These are phyloP conservation scores for Uloborus diversus DNA, from an alignment of 1,140 invertebrate genomes.

Conservation along the genomic window DNA sequence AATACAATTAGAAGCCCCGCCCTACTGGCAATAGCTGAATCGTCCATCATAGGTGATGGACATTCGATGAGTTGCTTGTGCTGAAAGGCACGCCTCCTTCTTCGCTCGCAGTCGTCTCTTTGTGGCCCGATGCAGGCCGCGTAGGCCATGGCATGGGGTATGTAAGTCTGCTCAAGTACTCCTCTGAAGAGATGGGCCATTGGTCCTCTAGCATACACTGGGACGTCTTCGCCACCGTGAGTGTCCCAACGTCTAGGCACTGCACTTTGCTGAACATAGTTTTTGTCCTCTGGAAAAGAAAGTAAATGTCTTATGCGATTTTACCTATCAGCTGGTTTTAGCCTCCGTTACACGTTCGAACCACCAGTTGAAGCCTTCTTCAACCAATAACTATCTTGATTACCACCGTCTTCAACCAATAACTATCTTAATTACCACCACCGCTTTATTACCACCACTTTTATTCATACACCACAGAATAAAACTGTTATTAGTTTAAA, in stretches of 20 bases:
- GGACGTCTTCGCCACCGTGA: conserved; percentile 85
- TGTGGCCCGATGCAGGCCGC: conserved; percentile 66
- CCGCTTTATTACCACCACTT: too few relatives aligned
- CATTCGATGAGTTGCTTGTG: conserved; percentile 32
- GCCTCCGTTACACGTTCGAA: too few relatives aligned
- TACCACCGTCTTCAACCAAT: too few relatives aligned
- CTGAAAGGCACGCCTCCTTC: background rate
- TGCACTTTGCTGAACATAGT: conserved; percentile 41
- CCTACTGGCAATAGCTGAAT: too few relatives aligned
- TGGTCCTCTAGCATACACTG: conserved; percentile 73
- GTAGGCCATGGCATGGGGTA: conserved; percentile 81
- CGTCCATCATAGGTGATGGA: conserved; percentile 21
- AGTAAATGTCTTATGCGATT: background rate
- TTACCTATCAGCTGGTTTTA: too few relatives aligned
- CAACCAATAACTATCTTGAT: too few relatives aligned
- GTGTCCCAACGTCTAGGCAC: conserved; percentile 59
- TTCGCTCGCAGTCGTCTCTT: conserved; percentile 38
- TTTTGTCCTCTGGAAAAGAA: conserved; percentile 45
- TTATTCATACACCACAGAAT: background rate
- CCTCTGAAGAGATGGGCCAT: conserved; percentile 87
- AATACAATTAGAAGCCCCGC: too few relatives aligned
- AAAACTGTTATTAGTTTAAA: too few relatives aligned
- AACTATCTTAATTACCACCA: too few relatives aligned
- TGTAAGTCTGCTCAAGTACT: conserved; percentile 90
- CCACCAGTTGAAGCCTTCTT: too few relatives aligned